These are phyloP conservation scores for Pterocles orientalis DNA, from an alignment of 2,113 vertebrate genomes.

Conservation along the genomic window DNA sequence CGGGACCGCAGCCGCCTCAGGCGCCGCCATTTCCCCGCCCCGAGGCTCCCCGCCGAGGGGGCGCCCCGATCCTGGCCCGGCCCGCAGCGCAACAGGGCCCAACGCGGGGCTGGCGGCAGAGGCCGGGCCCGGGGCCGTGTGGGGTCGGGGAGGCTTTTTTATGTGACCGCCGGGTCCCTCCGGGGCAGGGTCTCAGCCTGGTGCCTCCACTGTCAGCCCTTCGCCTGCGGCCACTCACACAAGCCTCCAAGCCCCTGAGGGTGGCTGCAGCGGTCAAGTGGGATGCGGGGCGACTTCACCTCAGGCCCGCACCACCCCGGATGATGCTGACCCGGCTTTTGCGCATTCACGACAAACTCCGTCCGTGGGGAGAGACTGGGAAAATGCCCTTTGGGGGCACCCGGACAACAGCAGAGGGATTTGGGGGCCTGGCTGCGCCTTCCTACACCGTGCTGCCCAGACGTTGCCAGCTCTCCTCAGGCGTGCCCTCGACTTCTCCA, in stretches of 20 bases:
- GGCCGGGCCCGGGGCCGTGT: not conserved
- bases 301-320: accelerated
- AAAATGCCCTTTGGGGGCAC: no score
- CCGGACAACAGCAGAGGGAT: no score
- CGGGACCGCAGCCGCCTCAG: not conserved
- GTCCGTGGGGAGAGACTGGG: not conserved
- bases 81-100: not conserved
- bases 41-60: not conserved
- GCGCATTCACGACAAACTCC: not conserved
- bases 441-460: accelerated
- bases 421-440: not conserved
- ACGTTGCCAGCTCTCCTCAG: not conserved
- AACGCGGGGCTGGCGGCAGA: not conserved
- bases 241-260: not conserved
- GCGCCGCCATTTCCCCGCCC: not conserved
- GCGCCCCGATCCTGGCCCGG: not conserved
- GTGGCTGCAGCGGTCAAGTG: not conserved
- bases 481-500: accelerated
- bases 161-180: not conserved
- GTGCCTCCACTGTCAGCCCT: not conserved
- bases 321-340: not conserved
- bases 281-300: not conserved
- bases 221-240: not conserved
- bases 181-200: no score
- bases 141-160: not conserved